These are phyloP conservation scores for Tragopan temminckii DNA, from an alignment of 2,797 vertebrate species.

Conservation along the genomic window DNA sequence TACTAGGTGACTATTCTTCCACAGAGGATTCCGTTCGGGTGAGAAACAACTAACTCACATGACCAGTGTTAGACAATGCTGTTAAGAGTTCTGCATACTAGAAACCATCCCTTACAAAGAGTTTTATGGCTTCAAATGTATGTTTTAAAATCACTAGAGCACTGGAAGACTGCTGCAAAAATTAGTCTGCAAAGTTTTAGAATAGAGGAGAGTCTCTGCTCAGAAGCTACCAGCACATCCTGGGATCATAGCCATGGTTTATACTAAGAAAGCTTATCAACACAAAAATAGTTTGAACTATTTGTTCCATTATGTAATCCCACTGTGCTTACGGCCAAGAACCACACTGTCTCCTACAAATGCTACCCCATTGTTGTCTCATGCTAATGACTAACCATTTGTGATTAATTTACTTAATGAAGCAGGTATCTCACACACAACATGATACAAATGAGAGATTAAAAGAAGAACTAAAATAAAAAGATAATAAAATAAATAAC, in stretches of 20 bases:
- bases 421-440: neutral
- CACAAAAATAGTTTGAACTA: neutral
- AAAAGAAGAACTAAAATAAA: neutral
- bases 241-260: neutral
- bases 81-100: neutral
- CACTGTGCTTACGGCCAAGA: neutral
- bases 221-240: neutral
- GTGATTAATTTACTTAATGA: neutral
- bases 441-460: neutral
- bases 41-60: neutral
- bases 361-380: neutral
- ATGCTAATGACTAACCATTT: neutral
- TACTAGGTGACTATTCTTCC: fast-evolving
- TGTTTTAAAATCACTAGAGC: neutral
- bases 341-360: neutral
- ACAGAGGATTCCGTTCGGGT: neutral
- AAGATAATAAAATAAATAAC: neutral
- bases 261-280: neutral
- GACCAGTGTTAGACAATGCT: neutral
- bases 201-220: neutral
- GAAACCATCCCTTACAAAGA: neutral
- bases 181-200: neutral
- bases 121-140: neutral
- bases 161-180: neutral
- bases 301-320: neutral